These are phyloP conservation scores for Molossus alvarezi DNA, from an alignment of 2,797 vertebrate species.

Conservation along the genomic window DNA sequence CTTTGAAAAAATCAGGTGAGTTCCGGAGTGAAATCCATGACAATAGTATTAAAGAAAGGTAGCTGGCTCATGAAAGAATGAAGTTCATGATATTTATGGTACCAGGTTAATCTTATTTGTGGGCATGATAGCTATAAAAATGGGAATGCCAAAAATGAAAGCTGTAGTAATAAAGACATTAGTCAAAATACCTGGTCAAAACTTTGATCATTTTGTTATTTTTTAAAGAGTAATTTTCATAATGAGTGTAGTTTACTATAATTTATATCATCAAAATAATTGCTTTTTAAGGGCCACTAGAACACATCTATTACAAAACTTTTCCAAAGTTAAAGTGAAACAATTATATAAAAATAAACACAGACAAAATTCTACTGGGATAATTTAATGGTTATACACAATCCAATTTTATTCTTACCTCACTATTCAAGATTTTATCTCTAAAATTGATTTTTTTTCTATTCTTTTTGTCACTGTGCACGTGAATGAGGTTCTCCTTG, in stretches of 20 bases:
- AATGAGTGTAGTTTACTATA: not conserved
- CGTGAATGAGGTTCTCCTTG: constrained; percentile 16
- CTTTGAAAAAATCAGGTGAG: not conserved
- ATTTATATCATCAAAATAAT: not conserved
- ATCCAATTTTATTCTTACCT: constrained; percentile 49
- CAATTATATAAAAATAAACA: not conserved
- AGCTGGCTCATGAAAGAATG: not conserved
- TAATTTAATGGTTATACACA: constrained; percentile 37
- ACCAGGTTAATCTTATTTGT: not conserved
- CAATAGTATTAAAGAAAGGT: not conserved
- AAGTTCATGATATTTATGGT: not conserved
- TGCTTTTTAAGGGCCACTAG: not conserved
- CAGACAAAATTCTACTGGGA: not conserved
- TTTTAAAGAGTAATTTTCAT: not conserved
- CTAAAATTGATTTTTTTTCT: constrained; percentile 63
- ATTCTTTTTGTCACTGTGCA: constrained; percentile 72
- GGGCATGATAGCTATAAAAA: not conserved
- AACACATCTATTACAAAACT: not conserved
- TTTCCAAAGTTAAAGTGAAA: constrained; percentile 21
- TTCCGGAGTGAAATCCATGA: not conserved
- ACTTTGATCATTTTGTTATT: not conserved
- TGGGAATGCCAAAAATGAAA: not conserved
- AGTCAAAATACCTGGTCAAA: not conserved
- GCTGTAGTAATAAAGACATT: not conserved
- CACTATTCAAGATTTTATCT: constrained; percentile 48